These are phyloP conservation scores for Lysandra bellargus DNA, from an alignment of 2,888 invertebrate genomes.

Conservation along the genomic window DNA sequence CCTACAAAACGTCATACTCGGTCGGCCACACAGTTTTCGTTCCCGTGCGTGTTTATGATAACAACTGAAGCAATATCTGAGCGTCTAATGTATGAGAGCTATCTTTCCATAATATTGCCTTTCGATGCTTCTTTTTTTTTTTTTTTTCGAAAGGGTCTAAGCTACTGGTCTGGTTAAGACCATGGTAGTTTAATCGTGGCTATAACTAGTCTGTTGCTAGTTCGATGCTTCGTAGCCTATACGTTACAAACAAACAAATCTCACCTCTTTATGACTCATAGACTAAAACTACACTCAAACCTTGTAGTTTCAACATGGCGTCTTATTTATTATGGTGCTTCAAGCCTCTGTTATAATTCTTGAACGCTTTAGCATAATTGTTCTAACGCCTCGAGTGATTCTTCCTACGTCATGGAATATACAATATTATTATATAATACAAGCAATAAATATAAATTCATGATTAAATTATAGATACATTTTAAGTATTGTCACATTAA, in stretches of 20 bases:
- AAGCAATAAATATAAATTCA: background rate
- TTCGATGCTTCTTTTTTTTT: too few species aligned
- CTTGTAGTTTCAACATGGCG: background rate
- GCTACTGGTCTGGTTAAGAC: too few species aligned
- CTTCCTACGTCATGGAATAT: constrained; percentile 5
- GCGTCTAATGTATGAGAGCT: background rate
- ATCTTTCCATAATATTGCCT: background rate
- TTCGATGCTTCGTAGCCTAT: background rate
- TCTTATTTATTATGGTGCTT: constrained; percentile 1
- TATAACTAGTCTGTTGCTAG: too few species aligned
- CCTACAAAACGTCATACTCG: too few species aligned
- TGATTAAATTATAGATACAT: background rate
- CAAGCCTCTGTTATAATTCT: background rate
- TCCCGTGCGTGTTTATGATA: too few species aligned
- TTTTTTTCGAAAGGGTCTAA: too few species aligned
- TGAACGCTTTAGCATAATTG: constrained; percentile 3
- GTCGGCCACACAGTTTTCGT: too few species aligned
- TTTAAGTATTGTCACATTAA: background rate
- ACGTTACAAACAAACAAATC: background rate
- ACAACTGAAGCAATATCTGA: too few species aligned
- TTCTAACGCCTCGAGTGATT: background rate
- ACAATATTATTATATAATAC: background rate
- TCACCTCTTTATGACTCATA: background rate
- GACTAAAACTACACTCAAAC: background rate
- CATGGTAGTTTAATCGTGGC: too few species aligned